These are phyloP conservation scores for Noturus placidus DNA, from an alignment of 2,113 vertebrate genomes.

Conservation along the genomic window DNA sequence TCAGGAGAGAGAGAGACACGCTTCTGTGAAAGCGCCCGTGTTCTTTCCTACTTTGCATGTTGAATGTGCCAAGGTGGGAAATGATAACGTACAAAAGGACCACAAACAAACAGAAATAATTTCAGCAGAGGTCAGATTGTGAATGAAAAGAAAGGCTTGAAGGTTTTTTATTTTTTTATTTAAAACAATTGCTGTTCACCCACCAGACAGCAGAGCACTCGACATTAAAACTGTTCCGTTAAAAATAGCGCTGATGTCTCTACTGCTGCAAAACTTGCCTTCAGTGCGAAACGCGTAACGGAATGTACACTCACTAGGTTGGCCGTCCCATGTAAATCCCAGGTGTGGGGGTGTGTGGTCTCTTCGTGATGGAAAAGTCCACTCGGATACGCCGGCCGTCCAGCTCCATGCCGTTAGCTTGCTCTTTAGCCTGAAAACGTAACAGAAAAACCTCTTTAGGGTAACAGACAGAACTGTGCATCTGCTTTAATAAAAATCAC, in stretches of 20 bases:
- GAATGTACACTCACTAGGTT: conserved; percentile 82
- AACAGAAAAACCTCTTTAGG: not conserved
- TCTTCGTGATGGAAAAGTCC: conserved; percentile 95
- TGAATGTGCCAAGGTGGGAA: not conserved
- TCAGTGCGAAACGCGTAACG: not conserved
- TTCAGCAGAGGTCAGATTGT: not conserved
- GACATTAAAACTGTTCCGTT: not conserved
- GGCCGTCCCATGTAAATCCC: conserved; percentile 98
- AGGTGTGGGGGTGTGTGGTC: conserved; percentile 93
- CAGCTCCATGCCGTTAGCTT: conserved; percentile 96
- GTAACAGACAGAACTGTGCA: not conserved
- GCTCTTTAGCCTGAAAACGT: conserved; percentile 85
- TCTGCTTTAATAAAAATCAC: not conserved
- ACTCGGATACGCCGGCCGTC: conserved; percentile 93
- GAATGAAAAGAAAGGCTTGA: not conserved
- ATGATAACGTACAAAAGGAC: not conserved
- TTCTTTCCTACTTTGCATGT: not conserved
- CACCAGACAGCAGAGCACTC: not conserved
- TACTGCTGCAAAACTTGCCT: not conserved
- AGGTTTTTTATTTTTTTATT: not conserved
- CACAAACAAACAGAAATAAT: not conserved
- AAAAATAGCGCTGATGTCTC: not conserved
- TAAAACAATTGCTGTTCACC: not conserved
- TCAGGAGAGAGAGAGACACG: not conserved
- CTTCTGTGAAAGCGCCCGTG: not conserved